Evolutionary conservation across 2,113 vertebrate species (phyloP).

Genomic region (Sciurus niger): DNA sequence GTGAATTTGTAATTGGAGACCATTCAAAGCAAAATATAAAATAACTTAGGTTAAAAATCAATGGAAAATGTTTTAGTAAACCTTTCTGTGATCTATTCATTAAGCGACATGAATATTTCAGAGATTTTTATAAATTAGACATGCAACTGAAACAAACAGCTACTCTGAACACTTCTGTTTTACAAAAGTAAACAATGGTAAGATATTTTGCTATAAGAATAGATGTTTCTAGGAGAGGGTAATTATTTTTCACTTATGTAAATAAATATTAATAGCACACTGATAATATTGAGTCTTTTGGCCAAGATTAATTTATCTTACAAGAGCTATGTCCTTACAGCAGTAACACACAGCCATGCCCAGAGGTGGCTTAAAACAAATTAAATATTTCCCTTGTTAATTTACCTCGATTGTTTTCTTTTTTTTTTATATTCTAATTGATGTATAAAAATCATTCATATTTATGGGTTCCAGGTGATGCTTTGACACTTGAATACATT

Average conservation of each 20-base stretch:
- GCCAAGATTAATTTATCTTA: background rate
- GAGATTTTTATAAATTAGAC: conserved; percentile 61
- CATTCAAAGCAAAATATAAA: conserved; percentile 79
- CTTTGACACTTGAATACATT: background rate
- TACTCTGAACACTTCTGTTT: conserved; percentile 8
- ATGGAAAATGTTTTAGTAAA: conserved; percentile 75
- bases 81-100: conserved; percentile 75
- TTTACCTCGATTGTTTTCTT: conserved; percentile 16
- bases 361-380: background rate
- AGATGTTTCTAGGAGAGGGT: background rate
- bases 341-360: background rate
- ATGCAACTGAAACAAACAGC: conserved; percentile 69
- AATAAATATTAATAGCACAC: conserved; percentile 44
- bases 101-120: conserved; percentile 78
- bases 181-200: background rate
- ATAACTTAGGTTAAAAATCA: conserved; percentile 79
- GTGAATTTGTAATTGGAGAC: conserved; percentile 76
- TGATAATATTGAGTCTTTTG: conserved; percentile 18
- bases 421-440: background rate
- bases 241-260: conserved; percentile 46
- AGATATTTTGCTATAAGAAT: background rate
- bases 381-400: background rate
- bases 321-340: background rate
- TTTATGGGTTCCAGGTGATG: background rate
- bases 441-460: background rate